These are phyloP conservation scores for Ranitomeya imitator DNA, from an alignment of 2,113 vertebrate genomes.

Conservation along the genomic window DNA sequence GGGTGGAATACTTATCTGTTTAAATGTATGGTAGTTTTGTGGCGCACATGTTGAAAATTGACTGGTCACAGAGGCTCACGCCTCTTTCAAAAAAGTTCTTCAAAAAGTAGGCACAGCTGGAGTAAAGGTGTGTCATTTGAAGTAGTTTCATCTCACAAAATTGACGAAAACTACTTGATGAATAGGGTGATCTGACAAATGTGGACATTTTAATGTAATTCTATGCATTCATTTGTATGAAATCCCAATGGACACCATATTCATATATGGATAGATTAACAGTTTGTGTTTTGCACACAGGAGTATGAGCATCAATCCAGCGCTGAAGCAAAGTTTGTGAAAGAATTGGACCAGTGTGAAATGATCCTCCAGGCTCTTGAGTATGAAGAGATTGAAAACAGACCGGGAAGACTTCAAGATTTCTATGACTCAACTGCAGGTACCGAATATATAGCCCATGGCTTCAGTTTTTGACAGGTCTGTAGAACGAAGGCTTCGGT, in stretches of 20 bases:
- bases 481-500: background rate
- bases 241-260: too few relatives aligned
- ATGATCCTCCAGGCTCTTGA: constrained; percentile 97
- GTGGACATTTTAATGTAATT: background rate
- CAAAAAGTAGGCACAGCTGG: too few relatives aligned
- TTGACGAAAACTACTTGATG: too few relatives aligned
- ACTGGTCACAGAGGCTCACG: too few relatives aligned
- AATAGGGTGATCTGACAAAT: too few relatives aligned
- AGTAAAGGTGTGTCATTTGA: too few relatives aligned
- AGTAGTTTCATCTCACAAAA: too few relatives aligned
- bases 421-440: constrained; percentile 92
- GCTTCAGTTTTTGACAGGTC: background rate
- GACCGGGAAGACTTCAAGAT: constrained; percentile 88
- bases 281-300: constrained; percentile 65
- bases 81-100: too few relatives aligned
- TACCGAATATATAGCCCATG: constrained; percentile 53
- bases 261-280: background rate
- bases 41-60: too few relatives aligned
- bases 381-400: constrained; percentile 88
- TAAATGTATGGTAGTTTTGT: too few relatives aligned
- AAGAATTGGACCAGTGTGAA: constrained; percentile 93
- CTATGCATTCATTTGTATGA: background rate
- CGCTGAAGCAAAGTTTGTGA: constrained; percentile 87
- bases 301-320: constrained; percentile 90
- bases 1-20: too few relatives aligned